Percentiles rank a stretch among this genome's conserved stretches.
Evolutionary conservation across 1,140 invertebrate species (phyloP).

Genomic region (Brachionus sp.): DNA sequence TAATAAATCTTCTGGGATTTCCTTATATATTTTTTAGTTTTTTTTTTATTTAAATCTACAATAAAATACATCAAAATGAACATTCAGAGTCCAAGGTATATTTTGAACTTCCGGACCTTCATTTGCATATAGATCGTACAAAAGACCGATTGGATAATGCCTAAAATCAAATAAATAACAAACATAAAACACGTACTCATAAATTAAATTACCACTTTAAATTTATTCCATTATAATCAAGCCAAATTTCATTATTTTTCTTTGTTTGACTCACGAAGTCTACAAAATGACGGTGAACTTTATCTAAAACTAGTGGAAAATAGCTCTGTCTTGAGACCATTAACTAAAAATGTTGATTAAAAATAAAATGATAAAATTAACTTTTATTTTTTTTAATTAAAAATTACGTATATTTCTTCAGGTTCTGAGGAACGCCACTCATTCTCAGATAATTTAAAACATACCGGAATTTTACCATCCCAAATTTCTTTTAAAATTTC

Average conservation of each 20-base stretch:
- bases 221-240: slow-evolving; percentile 85
- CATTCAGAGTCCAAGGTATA: slow-evolving; percentile 85
- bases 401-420: slow-evolving; percentile 42
- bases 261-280: slow-evolving; percentile 69
- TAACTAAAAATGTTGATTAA: slow-evolving; percentile 60
- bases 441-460: slow-evolving; percentile 78
- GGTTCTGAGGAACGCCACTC: slow-evolving; percentile 61
- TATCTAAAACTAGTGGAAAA: slow-evolving; percentile 90
- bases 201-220: slow-evolving; percentile 72
- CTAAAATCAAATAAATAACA: slow-evolving; percentile 55
- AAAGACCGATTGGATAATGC: slow-evolving; percentile 90
- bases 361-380: neutral
- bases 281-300: slow-evolving; percentile 85
- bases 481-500: slow-evolving; percentile 89
- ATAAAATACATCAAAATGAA: slow-evolving; percentile 78
- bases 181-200: neutral
- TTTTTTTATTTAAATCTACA: neutral
- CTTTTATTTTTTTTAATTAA: neutral
- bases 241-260: slow-evolving; percentile 81
- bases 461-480: slow-evolving; percentile 87
- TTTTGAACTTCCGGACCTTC: slow-evolving; percentile 59
- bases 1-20: slow-evolving; percentile 63
- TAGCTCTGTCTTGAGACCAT: slow-evolving; percentile 92
- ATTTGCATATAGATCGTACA: slow-evolving; percentile 77
- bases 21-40: slow-evolving; percentile 49